Conservation (phyloP, 2,888 invertebrate species). For the Aphodius granarius region DNA sequence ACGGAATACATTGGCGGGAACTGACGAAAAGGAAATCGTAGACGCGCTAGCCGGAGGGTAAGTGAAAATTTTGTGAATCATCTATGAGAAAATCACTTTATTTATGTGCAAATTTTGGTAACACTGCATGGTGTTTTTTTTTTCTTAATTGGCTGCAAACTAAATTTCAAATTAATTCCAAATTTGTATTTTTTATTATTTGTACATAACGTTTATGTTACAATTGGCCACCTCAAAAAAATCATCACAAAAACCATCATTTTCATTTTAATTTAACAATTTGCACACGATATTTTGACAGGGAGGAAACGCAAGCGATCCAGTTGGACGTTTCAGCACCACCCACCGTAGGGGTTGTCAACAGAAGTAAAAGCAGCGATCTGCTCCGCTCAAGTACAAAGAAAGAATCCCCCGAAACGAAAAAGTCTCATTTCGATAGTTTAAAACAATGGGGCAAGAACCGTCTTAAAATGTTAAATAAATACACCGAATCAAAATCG, state of each 20-base stretch:
- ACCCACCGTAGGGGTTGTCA: constrained; percentile 53
- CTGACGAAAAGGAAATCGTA: constrained; percentile 86
- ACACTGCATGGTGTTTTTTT: not conserved
- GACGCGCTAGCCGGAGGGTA: constrained; percentile 79
- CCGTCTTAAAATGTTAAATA: constrained; percentile 73
- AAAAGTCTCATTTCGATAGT: constrained; percentile 75
- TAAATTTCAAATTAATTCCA: not conserved
- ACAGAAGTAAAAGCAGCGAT: constrained; percentile 76
- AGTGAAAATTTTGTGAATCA: constrained; percentile 50
- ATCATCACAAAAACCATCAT: not conserved
- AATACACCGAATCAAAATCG: constrained; percentile 60
- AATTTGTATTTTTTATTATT: not conserved
- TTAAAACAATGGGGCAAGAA: constrained; percentile 85
- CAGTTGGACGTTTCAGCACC: constrained; percentile 31
- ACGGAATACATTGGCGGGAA: constrained; percentile 89
- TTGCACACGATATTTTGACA: constrained; percentile 18
- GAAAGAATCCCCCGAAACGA: constrained; percentile 64
- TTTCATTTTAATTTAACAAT: constrained; percentile 3
- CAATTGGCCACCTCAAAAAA: too few relatives aligned
- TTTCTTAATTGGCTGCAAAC: not conserved
- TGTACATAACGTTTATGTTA: not conserved
- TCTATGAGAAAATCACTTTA: not conserved
- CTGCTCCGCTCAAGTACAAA: constrained; percentile 63
- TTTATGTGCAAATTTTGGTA: not conserved
- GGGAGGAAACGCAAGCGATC: constrained; percentile 33